phyloP scores from a whole-genome alignment of 1,140 invertebrate species.

The Agrilus planipennis region DNA sequence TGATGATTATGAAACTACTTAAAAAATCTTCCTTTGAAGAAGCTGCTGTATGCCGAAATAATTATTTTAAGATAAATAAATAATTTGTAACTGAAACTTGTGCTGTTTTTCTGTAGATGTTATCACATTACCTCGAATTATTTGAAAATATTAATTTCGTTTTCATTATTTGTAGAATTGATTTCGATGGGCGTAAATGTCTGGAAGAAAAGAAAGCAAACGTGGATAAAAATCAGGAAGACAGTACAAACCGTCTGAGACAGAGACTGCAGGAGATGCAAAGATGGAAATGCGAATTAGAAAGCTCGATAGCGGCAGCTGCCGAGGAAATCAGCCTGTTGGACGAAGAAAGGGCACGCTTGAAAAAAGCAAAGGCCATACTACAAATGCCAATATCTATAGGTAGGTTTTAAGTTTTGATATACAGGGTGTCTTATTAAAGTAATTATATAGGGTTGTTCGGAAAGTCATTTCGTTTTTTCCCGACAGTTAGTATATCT shows the following conservation, averaged over 20 bases:
- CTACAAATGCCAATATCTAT: slow-evolving; percentile 54
- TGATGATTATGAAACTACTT: background rate
- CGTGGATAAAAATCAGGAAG: slow-evolving; percentile 50
- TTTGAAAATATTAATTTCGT: background rate
- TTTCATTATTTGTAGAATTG: slow-evolving; percentile 26
- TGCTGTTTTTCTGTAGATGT: background rate
- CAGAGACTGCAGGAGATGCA: slow-evolving; percentile 49
- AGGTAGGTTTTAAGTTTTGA: no score
- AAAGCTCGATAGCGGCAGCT: slow-evolving; percentile 49
- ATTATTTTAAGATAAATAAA: no score
- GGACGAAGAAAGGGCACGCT: slow-evolving; percentile 47
- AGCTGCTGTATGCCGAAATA: no score
- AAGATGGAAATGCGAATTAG: slow-evolving; percentile 56
- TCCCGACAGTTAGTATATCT: no score
- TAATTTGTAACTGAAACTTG: no score
- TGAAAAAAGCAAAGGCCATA: slow-evolving; percentile 50
- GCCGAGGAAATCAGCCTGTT: slow-evolving; percentile 53
- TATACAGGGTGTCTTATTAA: no score
- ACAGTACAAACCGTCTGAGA: slow-evolving; percentile 48
- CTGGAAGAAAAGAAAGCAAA: slow-evolving; percentile 45
- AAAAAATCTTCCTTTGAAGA: background rate
- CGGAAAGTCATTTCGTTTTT: no score
- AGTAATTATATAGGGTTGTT: no score
- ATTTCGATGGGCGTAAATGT: slow-evolving; percentile 44
- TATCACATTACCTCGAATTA: background rate